phyloP scores from a whole-genome alignment of 2,113 vertebrate genomes.

The Sinocyclocheilus anophthalmus region DNA sequence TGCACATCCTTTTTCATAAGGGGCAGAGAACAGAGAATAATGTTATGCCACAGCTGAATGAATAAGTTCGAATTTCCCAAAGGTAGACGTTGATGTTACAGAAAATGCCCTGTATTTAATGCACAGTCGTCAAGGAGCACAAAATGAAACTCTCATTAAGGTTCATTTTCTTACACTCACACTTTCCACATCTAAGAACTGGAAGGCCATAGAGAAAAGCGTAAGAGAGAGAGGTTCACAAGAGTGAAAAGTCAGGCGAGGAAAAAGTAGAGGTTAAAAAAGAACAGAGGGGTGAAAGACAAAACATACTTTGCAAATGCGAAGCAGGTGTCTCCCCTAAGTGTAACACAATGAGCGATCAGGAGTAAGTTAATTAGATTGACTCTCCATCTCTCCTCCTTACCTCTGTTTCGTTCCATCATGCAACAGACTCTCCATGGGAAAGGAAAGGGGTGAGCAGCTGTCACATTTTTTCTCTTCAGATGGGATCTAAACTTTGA shows the following conservation, averaged over 20 bases:
- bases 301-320: background rate
- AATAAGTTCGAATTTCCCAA: constrained; percentile 45
- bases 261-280: background rate
- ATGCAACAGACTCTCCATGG: constrained; percentile 28
- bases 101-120: constrained; percentile 30
- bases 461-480: constrained; percentile 41
- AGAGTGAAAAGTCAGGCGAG: background rate
- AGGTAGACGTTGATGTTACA: constrained; percentile 26
- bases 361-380: constrained; percentile 46
- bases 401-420: constrained; percentile 24
- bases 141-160: constrained; percentile 43
- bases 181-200: background rate
- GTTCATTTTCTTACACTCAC: constrained; percentile 1
- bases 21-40: constrained; percentile 32
- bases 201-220: background rate
- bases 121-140: constrained; percentile 1
- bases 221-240: background rate
- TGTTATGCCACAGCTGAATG: constrained; percentile 24
- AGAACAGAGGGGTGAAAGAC: background rate
- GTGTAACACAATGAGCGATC: constrained; percentile 40
- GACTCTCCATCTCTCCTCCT: constrained; percentile 28
- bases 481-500: constrained; percentile 63
- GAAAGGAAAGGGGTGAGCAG: constrained; percentile 40
- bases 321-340: constrained; percentile 16
- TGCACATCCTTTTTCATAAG: constrained; percentile 37